Percentiles rank a stretch among this genome's conserved stretches.
Evolutionary conservation across 2,888 invertebrate genomes (phyloP).

Genomic region (Ditula angustiorana): DNA sequence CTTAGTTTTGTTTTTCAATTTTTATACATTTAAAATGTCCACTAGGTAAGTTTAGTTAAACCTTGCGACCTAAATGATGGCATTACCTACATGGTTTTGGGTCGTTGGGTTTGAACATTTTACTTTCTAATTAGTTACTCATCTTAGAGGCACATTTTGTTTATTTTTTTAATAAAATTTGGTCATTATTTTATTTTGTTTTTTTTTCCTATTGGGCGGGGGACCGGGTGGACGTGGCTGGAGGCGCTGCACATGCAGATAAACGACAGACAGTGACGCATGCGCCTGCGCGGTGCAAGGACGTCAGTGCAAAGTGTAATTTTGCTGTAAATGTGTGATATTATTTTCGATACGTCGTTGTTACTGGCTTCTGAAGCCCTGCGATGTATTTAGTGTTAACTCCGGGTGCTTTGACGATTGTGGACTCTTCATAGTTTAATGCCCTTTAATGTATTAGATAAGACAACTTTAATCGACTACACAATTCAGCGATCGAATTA

Average conservation of each 20-base stretch:
- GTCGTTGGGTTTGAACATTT: constrained; percentile 46
- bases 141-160: constrained; percentile 56
- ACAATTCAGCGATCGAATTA: constrained; percentile 36
- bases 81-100: not conserved
- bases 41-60: constrained; percentile 26
- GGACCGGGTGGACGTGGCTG: constrained; percentile 78
- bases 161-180: constrained; percentile 73
- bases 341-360: constrained; percentile 79
- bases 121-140: constrained; percentile 51
- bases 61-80: constrained; percentile 1
- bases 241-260: constrained; percentile 79
- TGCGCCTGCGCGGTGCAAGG: constrained; percentile 39
- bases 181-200: constrained; percentile 62
- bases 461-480: constrained; percentile 63
- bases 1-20: constrained; percentile 23
- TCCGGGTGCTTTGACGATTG: constrained; percentile 85
- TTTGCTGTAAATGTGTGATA: constrained; percentile 83
- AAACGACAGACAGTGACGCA: constrained; percentile 59
- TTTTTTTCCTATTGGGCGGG: constrained; percentile 68
- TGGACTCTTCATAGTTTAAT: constrained; percentile 81
- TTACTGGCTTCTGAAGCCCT: constrained; percentile 82
- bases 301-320: constrained; percentile 77
- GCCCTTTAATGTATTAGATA: constrained; percentile 75
- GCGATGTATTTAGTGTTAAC: constrained; percentile 82
- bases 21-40: constrained; percentile 28